Percentiles rank a stretch among this genome's conserved stretches.
phyloP scores from a whole-genome alignment of 2,113 vertebrate genomes.

The Heliornis fulica region DNA sequence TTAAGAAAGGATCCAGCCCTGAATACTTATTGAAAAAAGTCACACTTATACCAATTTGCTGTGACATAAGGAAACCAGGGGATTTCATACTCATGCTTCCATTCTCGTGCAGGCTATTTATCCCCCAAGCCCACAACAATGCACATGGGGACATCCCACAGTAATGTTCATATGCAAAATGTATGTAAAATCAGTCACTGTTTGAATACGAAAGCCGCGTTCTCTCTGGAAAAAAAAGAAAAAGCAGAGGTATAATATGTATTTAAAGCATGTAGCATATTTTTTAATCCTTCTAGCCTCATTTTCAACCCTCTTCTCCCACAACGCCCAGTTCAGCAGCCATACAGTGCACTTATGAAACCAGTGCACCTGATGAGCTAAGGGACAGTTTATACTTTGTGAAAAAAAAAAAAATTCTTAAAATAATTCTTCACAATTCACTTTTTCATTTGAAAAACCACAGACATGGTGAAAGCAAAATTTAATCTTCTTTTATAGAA shows the following conservation, averaged over 20 bases:
- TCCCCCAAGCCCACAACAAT: not conserved
- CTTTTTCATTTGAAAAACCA: slow-evolving; percentile 38
- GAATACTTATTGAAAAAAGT: not conserved
- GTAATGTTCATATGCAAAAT: not conserved
- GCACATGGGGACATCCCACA: not conserved
- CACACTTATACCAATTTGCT: not conserved
- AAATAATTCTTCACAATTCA: not conserved
- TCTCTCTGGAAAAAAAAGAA: not conserved
- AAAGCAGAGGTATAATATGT: fast-evolving
- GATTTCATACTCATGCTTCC: not conserved
- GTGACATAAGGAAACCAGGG: not conserved
- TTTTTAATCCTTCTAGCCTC: not conserved
- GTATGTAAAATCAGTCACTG: not conserved
- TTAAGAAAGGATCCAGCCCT: not conserved
- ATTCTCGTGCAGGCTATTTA: not conserved
- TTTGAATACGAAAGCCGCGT: not conserved
- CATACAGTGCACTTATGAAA: not conserved
- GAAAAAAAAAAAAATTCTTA: not conserved
- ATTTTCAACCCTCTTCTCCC: not conserved
- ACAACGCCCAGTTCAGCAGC: not conserved
- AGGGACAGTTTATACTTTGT: not conserved
- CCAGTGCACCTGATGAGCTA: not conserved
- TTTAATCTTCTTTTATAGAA: not conserved
- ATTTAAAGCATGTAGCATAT: not conserved
- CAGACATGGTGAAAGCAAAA: slow-evolving; percentile 12